Evolutionary conservation across 2,113 vertebrate genomes (phyloP).

Genomic region (Clarias macrocephalus): DNA sequence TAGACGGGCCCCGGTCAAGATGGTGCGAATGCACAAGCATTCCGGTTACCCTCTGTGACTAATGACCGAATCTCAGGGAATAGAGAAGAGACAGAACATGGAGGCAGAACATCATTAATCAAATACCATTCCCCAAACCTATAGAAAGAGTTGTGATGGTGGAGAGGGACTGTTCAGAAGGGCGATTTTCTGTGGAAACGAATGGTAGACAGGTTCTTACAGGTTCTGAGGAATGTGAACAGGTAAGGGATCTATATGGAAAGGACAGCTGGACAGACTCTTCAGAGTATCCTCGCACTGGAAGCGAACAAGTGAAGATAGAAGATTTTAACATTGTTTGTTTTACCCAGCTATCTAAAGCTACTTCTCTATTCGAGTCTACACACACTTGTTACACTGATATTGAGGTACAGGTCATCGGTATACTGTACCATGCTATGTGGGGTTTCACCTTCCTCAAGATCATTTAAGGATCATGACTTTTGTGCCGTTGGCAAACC

Average conservation of each 20-base stretch:
- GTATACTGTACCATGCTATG: neutral
- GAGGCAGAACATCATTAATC: conserved; percentile 15
- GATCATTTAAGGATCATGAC: neutral
- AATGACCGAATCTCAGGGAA: neutral
- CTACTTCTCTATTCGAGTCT: neutral
- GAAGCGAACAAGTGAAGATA: neutral
- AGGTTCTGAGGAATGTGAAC: conserved; percentile 6
- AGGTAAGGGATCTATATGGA: conserved; percentile 2
- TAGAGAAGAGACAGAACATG: too few relatives aligned
- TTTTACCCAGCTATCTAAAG: neutral
- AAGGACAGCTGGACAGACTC: neutral
- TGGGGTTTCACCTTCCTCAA: neutral
- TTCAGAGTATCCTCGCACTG: neutral
- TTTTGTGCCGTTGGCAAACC: neutral
- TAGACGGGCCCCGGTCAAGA: conserved; percentile 25
- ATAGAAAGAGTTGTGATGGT: neutral
- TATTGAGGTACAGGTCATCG: neutral
- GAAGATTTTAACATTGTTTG: neutral
- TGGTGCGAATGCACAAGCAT: neutral
- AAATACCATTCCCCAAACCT: neutral
- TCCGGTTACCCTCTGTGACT: conserved; percentile 1
- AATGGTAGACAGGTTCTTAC: neutral
- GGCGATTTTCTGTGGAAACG: neutral
- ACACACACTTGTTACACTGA: too few relatives aligned
- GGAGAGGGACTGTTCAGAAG: neutral